Base-by-base conservation (phyloP, 2,888 invertebrate species). In the Carcina quercana region DNA sequence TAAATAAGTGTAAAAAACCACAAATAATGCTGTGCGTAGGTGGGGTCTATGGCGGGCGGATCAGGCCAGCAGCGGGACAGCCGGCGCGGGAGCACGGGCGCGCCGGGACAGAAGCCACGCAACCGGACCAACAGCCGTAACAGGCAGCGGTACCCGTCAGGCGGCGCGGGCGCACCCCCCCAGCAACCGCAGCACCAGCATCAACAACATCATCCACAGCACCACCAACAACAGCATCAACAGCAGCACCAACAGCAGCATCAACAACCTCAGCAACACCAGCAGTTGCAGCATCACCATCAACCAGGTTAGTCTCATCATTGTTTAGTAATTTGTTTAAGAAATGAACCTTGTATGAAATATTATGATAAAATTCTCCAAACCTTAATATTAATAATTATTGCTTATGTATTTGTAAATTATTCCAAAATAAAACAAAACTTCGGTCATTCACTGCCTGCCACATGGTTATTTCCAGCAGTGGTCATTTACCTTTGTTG, bases 21-120 rank as follows among this genome's bases (percentile, higher is more conserved):
- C n/a, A n/a, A n/a, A n/a, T n/a, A n/a, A n/a, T 19, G 7, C n/a
- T 21, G 29, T 21, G 58, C 39, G 42, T 61, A 62, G 78, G 75
- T 58, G 32, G 72, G 75, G 11, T 57, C 59, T 2, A 60, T 68
- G 22, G 68, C 73, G 14, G 44, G 69, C 27, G 70, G 74, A 3
- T 72, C 74, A 0, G 73, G 63, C 2, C 64, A 63, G 45, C 67
- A 62, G 48, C 68, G 78, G 3, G 74, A 74, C 41, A 56, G 66
- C 30, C 59, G 78, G 8, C 79, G 78, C 59, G 49, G 72, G 57
- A 57, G 68, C 59, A 63, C 40, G 41, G 59, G 57, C 51, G 34
- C 28, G 34, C 38, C 15, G 19, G 34, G 57, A 32, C 55, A 63
- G 40, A 61, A 49, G 15, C 54, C 50, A 38, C 64, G 65, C 34